These are phyloP conservation scores for Apocrypta bakeri DNA, from an alignment of 1,140 invertebrate genomes.

Conservation along the genomic window DNA sequence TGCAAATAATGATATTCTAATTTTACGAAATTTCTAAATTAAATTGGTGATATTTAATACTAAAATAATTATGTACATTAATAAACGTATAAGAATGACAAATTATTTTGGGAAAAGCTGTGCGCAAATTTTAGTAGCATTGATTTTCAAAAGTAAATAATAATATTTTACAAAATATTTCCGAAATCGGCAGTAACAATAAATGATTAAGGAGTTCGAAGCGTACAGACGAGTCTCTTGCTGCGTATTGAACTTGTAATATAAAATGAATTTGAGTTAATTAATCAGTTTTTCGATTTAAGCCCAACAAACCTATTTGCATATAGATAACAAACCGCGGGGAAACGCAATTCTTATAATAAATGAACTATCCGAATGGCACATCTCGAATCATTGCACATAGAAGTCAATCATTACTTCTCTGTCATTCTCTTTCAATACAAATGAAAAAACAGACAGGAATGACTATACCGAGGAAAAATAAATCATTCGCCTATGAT, in stretches of 20 bases:
- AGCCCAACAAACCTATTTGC: background rate
- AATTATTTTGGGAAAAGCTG: too few relatives aligned
- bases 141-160: background rate
- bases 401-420: background rate
- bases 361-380: background rate
- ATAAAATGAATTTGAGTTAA: background rate
- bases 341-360: background rate
- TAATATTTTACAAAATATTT: too few relatives aligned
- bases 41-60: too few relatives aligned
- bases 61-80: too few relatives aligned
- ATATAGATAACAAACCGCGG: background rate
- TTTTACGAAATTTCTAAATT: too few relatives aligned
- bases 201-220: background rate
- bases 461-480: background rate
- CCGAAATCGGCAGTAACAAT: background rate
- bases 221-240: background rate
- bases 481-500: constrained; percentile 9
- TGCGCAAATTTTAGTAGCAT: background rate
- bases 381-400: background rate
- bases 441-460: background rate
- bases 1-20: too few relatives aligned
- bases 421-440: background rate
- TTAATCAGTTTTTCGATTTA: background rate
- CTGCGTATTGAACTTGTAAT: too few relatives aligned
- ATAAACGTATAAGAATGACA: too few relatives aligned